These are phyloP conservation scores for Drosophila engyochracea DNA, from an alignment of 2,888 invertebrate species.

Conservation along the genomic window DNA sequence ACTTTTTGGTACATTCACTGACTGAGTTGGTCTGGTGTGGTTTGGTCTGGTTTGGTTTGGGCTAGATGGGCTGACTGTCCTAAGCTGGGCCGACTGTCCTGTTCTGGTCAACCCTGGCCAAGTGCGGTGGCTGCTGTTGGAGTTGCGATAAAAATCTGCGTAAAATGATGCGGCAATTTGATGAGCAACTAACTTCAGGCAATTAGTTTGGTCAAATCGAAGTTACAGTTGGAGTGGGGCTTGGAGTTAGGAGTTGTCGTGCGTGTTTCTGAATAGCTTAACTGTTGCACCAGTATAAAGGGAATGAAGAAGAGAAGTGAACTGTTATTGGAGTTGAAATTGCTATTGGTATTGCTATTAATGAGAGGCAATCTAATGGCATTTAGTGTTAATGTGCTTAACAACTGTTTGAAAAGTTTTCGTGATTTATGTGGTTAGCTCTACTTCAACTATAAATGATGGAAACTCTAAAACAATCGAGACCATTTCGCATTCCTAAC, in stretches of 20 bases:
- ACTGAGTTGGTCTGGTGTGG: slow-evolving; percentile 13
- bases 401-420: slow-evolving; percentile 46
- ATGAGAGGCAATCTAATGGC: slow-evolving; percentile 26
- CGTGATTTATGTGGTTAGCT: slow-evolving; percentile 31
- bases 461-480: slow-evolving; percentile 2
- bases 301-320: slow-evolving; percentile 2
- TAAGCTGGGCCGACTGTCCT: slow-evolving; percentile 1
- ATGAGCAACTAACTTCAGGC: slow-evolving; percentile 77
- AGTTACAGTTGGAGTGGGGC: slow-evolving; percentile 14
- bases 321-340: slow-evolving; percentile 24
- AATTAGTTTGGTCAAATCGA: slow-evolving; percentile 70
- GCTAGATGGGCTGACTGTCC: neutral
- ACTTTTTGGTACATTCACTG: slow-evolving; percentile 42
- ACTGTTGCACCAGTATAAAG: slow-evolving; percentile 45
- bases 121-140: slow-evolving; percentile 26
- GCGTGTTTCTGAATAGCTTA: slow-evolving; percentile 47
- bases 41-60: slow-evolving; percentile 7
- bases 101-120: slow-evolving; percentile 34
- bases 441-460: too few species aligned
- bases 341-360: slow-evolving; percentile 11
- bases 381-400: slow-evolving; percentile 64
- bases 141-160: slow-evolving; percentile 75
- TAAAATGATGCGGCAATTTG: slow-evolving; percentile 80
- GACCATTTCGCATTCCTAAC: neutral
- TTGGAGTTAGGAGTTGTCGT: slow-evolving; percentile 24